These are phyloP conservation scores for Pyralis farinalis DNA, from an alignment of 2,888 invertebrate species.

Conservation along the genomic window DNA sequence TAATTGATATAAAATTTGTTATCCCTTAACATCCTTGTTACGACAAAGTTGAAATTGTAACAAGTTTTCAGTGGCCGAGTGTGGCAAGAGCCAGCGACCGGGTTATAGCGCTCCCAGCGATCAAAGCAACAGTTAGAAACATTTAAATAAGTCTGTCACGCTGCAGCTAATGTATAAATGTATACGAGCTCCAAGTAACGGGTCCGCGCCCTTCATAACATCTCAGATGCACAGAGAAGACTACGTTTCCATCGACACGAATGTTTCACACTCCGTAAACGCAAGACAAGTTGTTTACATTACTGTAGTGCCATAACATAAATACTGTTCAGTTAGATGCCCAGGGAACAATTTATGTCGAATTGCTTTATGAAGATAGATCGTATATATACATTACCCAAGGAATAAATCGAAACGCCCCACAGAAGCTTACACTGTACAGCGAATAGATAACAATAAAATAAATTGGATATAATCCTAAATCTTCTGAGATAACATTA, in stretches of 20 bases:
- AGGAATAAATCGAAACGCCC: slow-evolving; percentile 21
- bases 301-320: slow-evolving; percentile 39
- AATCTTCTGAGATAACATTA: slow-evolving; percentile 30
- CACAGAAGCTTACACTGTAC: slow-evolving; percentile 27
- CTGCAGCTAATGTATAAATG: slow-evolving; percentile 44
- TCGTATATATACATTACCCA: slow-evolving; percentile 25
- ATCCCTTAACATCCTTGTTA: not conserved
- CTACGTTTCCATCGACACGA: slow-evolving; percentile 18
- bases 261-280: slow-evolving; percentile 36
- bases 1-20: not conserved
- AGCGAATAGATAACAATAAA: slow-evolving; percentile 32
- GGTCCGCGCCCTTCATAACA: slow-evolving; percentile 61
- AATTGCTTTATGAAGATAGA: slow-evolving; percentile 29
- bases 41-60: slow-evolving; percentile 1
- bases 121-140: slow-evolving; percentile 52
- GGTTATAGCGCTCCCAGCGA: slow-evolving; percentile 51
- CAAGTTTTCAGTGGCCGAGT: slow-evolving; percentile 25
- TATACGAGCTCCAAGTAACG: slow-evolving; percentile 58
- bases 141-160: slow-evolving; percentile 71
- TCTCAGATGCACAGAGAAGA: slow-evolving; percentile 22
- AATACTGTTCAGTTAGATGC: slow-evolving; percentile 26
- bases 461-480: slow-evolving; percentile 37
- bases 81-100: slow-evolving; percentile 42
- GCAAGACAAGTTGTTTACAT: slow-evolving; percentile 43
- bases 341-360: slow-evolving; percentile 23